Evolutionary conservation across 2,113 vertebrate genomes (phyloP).

Genomic region (Beaufortia kweichowensis): DNA sequence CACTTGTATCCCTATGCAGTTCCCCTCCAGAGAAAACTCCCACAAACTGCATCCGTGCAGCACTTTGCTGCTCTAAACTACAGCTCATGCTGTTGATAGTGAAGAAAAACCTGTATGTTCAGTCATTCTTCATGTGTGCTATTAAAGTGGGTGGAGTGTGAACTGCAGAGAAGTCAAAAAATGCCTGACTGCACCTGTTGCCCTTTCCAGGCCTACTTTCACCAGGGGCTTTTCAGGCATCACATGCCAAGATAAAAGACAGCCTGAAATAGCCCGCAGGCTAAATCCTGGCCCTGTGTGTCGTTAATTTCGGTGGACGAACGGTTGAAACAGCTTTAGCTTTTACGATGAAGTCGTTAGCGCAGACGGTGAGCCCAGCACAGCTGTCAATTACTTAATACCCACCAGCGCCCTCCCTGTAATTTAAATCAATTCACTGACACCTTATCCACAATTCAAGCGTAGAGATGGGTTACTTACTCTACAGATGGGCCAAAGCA

Average conservation of each 20-base stretch:
- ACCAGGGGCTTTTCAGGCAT: constrained; percentile 20
- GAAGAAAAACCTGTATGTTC: background rate
- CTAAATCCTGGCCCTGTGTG: constrained; percentile 4
- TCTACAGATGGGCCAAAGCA: background rate
- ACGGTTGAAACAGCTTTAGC: constrained; percentile 33
- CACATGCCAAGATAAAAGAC: constrained; percentile 29
- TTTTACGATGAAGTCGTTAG: constrained; percentile 32
- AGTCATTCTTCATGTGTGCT: background rate
- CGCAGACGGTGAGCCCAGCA: background rate
- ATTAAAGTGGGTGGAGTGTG: background rate
- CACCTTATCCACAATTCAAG: constrained; percentile 24
- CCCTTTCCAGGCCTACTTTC: constrained; percentile 16
- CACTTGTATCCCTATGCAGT: constrained; percentile 57
- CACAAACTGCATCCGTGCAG: constrained; percentile 55
- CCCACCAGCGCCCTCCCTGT: constrained; percentile 20
- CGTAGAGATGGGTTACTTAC: background rate
- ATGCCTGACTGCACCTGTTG: constrained; percentile 20
- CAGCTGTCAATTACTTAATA: constrained; percentile 43
- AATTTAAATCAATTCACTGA: constrained; percentile 40
- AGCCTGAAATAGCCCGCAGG: constrained; percentile 9
- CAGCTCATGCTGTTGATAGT: background rate
- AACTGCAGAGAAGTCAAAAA: constrained; percentile 16
- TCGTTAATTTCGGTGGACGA: background rate
- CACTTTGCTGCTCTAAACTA: background rate
- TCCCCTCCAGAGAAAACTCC: constrained; percentile 35